Evolutionary conservation across 2,888 invertebrate species (phyloP).

Genomic region (Neoscelio sp.): DNA sequence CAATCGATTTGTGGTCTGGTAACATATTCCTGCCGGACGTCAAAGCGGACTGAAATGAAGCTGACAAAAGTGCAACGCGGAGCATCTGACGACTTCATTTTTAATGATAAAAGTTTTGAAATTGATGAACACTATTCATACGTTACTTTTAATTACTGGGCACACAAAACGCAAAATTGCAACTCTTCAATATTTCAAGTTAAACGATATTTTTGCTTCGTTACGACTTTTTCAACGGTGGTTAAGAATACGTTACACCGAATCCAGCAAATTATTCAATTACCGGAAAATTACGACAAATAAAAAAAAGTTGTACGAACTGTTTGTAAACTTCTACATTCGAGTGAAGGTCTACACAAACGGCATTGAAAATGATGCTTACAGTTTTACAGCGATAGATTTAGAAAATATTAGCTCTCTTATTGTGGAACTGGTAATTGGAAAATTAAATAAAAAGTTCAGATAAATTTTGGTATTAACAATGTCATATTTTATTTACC

Average conservation of each 20-base stretch:
- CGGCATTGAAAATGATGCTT: constrained; percentile 3
- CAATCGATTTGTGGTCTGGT: constrained; percentile 53
- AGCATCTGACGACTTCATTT: constrained; percentile 47
- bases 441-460: too few relatives aligned
- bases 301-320: constrained; percentile 16
- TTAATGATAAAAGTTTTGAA: constrained; percentile 57
- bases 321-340: constrained; percentile 25
- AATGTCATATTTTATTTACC: too few relatives aligned
- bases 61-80: constrained; percentile 51
- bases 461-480: too few relatives aligned
- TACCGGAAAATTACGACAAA: constrained; percentile 34
- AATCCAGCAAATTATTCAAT: constrained; percentile 40
- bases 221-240: constrained; percentile 20
- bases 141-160: constrained; percentile 48
- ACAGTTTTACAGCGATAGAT: constrained; percentile 7
- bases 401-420: not conserved
- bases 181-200: constrained; percentile 35
- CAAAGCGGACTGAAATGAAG: constrained; percentile 52
- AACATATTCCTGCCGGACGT: constrained; percentile 49
- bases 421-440: too few relatives aligned
- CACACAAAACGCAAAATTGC: constrained; percentile 23
- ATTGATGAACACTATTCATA: constrained; percentile 56
- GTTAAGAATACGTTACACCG: constrained; percentile 25
- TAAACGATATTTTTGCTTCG: constrained; percentile 16
- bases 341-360: not conserved